Conservation (phyloP, 2,113 vertebrate species). For the Gobiocypris rarus region DNA sequence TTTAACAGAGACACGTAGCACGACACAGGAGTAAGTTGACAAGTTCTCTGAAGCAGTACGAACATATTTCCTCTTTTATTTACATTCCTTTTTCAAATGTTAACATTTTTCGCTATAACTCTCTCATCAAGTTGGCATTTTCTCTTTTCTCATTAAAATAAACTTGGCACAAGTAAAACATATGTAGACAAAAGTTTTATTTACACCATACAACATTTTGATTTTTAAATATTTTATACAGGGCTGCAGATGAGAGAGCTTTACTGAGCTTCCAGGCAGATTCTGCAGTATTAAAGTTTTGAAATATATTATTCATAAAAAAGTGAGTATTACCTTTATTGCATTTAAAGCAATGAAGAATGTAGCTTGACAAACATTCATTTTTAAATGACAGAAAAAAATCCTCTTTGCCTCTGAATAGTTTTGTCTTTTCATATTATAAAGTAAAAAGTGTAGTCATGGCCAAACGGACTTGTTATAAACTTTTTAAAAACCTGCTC, state of each 20-base stretch:
- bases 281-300: constrained; percentile 99
- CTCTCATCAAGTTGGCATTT: constrained; percentile 77
- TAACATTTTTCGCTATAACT: constrained; percentile 83
- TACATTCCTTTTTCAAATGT: constrained; percentile 85
- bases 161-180: constrained; percentile 96
- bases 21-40: constrained; percentile 74
- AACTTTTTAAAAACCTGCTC: constrained; percentile 99
- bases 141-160: constrained; percentile 84
- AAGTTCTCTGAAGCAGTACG: constrained; percentile 82
- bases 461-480: constrained; percentile 99
- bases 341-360: constrained; percentile 99
- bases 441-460: constrained; percentile 99
- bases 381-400: constrained; percentile 99
- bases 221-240: constrained; percentile 99
- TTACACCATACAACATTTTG: constrained; percentile 99
- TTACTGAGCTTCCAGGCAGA: constrained; percentile 95
- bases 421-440: constrained; percentile 92
- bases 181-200: constrained; percentile 99
- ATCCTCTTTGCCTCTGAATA: constrained; percentile 78
- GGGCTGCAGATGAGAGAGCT: constrained; percentile 99
- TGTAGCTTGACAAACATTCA: constrained; percentile 99
- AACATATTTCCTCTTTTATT: constrained; percentile 89
- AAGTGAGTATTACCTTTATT: constrained; percentile 99
- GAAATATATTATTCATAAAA: constrained; percentile 99
- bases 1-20: constrained; percentile 5